Base-by-base conservation (phyloP, 2,888 invertebrate genomes). In the Dasysyrphus albostriatus region DNA sequence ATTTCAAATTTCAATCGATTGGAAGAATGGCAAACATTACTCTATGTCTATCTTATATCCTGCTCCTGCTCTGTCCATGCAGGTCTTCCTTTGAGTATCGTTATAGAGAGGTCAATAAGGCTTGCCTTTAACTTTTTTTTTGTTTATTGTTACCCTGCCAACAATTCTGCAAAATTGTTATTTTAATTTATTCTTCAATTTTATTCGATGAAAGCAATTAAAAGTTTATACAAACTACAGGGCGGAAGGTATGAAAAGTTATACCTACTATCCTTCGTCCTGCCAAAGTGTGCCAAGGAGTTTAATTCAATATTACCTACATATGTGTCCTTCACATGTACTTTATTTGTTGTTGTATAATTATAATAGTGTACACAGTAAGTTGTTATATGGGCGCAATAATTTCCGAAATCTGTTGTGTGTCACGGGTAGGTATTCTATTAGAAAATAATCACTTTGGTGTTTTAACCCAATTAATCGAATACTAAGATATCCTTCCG, bases 181-280 rank as follows among this genome's bases (percentile, higher is more conserved):
- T 58, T 79, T 39, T 12, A 42, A 29, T 77, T 51, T 49, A 49
- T 75, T 58, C 58, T 59, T 10, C 47, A 29, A 75, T 72, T 75
- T 37, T 34, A 70, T 51, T 79, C 69, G 69, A 34, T 69, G 54
- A 67, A 76, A 67, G 76, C 67, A 84, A 85, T 81, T 81, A 81
- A 81, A 85, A 85, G 76, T 77, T 73, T 69, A 24, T 24, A 14
- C 37, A 34, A 54, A 69, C 14, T 39, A 16, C 42, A 5, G 32
- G 39, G 16, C 2, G 14, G 61, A 19, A 7, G 12, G 14, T 19
- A 39, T 37, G 51, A 24, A 51, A 24, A 24, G 24, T 8, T 24
- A 24, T 24, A 24, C 24, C 24, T 24, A 24, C 24, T 24, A 51
- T 54, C 14, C 54, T 49, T 7, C 0, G 5, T 49, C 19, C 47